These are phyloP conservation scores for Macrotrachela quadricornifera DNA, from an alignment of 1,140 invertebrate species.

Conservation along the genomic window DNA sequence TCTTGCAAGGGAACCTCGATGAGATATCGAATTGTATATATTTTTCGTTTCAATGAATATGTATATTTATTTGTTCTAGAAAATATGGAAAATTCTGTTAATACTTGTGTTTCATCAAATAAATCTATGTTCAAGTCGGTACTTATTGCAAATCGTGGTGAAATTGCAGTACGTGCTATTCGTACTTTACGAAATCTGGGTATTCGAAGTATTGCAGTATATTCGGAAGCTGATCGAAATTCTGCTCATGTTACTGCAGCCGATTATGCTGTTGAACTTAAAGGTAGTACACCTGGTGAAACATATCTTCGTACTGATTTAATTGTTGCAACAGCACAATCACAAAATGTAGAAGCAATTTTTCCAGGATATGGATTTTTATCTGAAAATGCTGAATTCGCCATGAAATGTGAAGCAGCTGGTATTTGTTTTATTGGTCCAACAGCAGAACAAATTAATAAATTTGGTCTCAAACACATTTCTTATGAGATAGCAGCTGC, in stretches of 20 bases:
- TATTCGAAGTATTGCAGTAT: slow-evolving; percentile 75
- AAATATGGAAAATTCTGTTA: too few relatives aligned
- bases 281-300: slow-evolving; percentile 18
- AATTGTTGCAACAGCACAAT: slow-evolving; percentile 80
- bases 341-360: slow-evolving; percentile 86
- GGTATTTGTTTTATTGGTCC: slow-evolving; percentile 89
- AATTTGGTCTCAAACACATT: slow-evolving; percentile 92
- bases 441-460: slow-evolving; percentile 65
- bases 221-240: slow-evolving; percentile 63
- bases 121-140: too few relatives aligned
- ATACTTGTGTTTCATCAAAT: too few relatives aligned
- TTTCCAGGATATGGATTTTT: slow-evolving; percentile 97
- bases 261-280: too few relatives aligned
- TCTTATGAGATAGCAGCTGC: slow-evolving; percentile 39
- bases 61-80: too few relatives aligned
- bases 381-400: slow-evolving; percentile 88
- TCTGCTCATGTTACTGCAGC: slow-evolving; percentile 16
- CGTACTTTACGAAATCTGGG: slow-evolving; percentile 66
- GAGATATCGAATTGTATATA: too few relatives aligned
- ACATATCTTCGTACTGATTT: slow-evolving; percentile 91
- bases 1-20: too few relatives aligned
- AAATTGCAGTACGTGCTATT: slow-evolving; percentile 75
- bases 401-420: slow-evolving; percentile 69
- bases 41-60: too few relatives aligned
- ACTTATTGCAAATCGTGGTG: slow-evolving; percentile 81